phyloP scores from a whole-genome alignment of 2,797 vertebrate genomes.

The Scolopax rusticola region DNA sequence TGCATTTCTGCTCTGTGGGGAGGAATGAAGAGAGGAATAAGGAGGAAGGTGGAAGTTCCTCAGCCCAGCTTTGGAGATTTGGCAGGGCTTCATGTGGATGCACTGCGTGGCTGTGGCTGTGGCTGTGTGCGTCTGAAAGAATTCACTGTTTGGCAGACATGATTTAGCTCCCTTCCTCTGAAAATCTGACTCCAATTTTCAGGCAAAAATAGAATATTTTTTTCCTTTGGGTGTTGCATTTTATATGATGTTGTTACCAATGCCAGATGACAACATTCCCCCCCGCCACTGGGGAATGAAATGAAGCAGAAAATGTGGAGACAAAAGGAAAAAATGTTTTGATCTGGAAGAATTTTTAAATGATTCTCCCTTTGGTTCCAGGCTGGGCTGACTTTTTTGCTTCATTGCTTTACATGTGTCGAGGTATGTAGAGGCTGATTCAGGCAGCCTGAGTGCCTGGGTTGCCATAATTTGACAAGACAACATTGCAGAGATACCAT shows the following conservation, averaged over 20 bases:
- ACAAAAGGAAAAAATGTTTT: constrained; percentile 42
- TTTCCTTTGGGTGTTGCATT: constrained; percentile 13
- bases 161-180: background rate
- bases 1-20: background rate
- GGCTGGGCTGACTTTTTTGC: background rate
- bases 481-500: constrained; percentile 33
- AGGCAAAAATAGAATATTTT: background rate
- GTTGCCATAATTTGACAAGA: constrained; percentile 48
- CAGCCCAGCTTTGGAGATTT: constrained; percentile 12
- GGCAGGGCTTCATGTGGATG: background rate
- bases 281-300: background rate
- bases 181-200: constrained; percentile 55
- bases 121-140: background rate
- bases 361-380: constrained; percentile 22
- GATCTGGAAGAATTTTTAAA: constrained; percentile 60
- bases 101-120: background rate
- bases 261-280: constrained; percentile 33
- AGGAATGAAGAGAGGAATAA: background rate
- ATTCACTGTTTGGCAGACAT: background rate
- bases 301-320: constrained; percentile 49
- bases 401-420: background rate
- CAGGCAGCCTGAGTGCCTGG: constrained; percentile 12
- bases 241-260: background rate
- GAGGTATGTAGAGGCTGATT: constrained; percentile 18
- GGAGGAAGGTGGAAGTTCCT: background rate